Conservation (phyloP, 1,140 invertebrate species). For the Zaprionus inermis region DNA sequence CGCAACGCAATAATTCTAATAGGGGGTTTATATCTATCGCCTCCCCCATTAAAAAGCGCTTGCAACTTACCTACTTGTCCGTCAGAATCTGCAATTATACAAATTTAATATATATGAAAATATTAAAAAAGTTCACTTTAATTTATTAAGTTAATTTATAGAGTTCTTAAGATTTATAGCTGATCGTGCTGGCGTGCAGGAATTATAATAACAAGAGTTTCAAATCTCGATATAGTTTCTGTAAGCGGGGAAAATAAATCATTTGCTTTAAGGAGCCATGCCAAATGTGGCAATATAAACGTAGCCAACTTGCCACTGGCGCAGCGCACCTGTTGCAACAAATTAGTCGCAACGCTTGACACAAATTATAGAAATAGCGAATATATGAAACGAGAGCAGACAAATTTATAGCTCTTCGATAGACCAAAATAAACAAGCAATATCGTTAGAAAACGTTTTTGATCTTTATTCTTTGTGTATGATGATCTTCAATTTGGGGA, state of each 20-base stretch:
- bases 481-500: not conserved
- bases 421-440: constrained; percentile 43
- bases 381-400: constrained; percentile 22
- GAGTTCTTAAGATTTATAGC: not conserved
- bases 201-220: no score
- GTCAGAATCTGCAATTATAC: constrained; percentile 26
- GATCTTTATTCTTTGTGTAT: not conserved
- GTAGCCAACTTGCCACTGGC: not conserved
- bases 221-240: not conserved
- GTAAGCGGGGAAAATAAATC: constrained; percentile 6
- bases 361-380: constrained; percentile 34
- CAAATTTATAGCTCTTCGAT: constrained; percentile 20
- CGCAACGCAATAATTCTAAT: constrained; percentile 17
- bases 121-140: no score
- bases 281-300: constrained; percentile 36
- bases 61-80: constrained; percentile 41
- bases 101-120: not conserved
- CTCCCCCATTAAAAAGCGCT: not conserved
- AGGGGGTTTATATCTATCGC: not conserved
- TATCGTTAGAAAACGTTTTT: constrained; percentile 18
- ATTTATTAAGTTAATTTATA: not conserved
- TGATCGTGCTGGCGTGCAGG: not conserved
- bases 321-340: constrained; percentile 61
- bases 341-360: constrained; percentile 41
- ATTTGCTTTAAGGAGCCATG: constrained; percentile 20